Conservation (phyloP, 2,888 invertebrate genomes). For the Andrena bucephala region DNA sequence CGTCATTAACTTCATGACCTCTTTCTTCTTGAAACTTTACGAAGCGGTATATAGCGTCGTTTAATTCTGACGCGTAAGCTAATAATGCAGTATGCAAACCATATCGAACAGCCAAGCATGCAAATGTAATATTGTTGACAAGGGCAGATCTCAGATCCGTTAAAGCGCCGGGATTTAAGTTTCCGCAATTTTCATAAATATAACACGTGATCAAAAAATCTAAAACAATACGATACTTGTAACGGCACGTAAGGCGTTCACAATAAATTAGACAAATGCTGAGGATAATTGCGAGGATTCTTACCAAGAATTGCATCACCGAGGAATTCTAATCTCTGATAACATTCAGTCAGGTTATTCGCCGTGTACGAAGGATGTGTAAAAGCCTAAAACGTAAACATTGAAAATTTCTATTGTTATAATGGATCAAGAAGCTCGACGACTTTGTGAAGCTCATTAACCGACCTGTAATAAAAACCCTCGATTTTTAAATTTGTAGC, state of each 20-base stretch:
- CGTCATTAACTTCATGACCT: constrained; percentile 88
- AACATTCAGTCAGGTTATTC: constrained; percentile 94
- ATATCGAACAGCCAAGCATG: constrained; percentile 93
- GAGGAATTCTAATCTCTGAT: constrained; percentile 86
- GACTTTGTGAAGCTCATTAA: constrained; percentile 86
- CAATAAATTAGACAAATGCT: constrained; percentile 1
- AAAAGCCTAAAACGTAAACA: constrained; percentile 88
- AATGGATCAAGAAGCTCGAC: neutral
- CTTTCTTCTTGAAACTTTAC: constrained; percentile 88
- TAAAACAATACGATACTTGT: constrained; percentile 69
- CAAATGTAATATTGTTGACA: constrained; percentile 98
- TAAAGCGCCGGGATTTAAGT: constrained; percentile 93
- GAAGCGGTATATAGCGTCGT: constrained; percentile 88
- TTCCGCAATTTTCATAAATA: constrained; percentile 91
- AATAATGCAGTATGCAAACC: constrained; percentile 92
- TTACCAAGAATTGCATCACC: constrained; percentile 69
- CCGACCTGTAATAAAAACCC: constrained; percentile 91
- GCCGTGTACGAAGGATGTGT: constrained; percentile 96
- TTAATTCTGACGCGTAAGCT: constrained; percentile 86
- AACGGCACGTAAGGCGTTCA: neutral
- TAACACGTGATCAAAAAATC: constrained; percentile 96
- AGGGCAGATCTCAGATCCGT: constrained; percentile 97
- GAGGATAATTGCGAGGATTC: neutral
- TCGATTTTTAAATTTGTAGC: constrained; percentile 93
- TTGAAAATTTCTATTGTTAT: neutral